Evolutionary conservation across 2,888 invertebrate genomes (phyloP).

Genomic region (Synanthedon vespiformis): DNA sequence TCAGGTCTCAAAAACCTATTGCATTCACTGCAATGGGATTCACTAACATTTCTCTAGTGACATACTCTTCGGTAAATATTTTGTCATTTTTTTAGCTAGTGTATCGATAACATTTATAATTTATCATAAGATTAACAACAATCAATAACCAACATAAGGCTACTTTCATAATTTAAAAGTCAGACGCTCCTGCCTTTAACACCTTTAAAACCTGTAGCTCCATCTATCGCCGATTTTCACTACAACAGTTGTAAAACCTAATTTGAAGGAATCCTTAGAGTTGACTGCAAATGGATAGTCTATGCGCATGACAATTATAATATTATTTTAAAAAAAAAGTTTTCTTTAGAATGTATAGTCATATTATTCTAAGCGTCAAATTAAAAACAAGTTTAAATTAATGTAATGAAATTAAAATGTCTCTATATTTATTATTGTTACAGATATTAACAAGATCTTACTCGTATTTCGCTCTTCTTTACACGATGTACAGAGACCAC

Average conservation of each 20-base stretch:
- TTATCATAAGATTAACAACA: no score
- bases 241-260: constrained; percentile 1
- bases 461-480: constrained; percentile 57
- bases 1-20: constrained; percentile 53
- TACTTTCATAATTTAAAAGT: no score
- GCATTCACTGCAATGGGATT: constrained; percentile 62
- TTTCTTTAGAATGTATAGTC: no score
- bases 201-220: no score
- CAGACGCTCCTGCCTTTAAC: no score
- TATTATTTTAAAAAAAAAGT: no score
- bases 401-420: no score
- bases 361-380: no score
- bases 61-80: constrained; percentile 49
- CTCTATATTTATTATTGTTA: constrained; percentile 15
- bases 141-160: no score
- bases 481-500: constrained; percentile 55
- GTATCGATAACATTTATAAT: not conserved
- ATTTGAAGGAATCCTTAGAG: no score
- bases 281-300: not conserved
- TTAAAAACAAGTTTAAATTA: no score
- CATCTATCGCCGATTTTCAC: not conserved
- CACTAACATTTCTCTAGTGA: constrained; percentile 50
- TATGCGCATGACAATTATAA: no score
- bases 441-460: constrained; percentile 60
- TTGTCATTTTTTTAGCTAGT: not conserved